Conservation (phyloP, 2,888 invertebrate genomes). For the Agrilus mali region DNA sequence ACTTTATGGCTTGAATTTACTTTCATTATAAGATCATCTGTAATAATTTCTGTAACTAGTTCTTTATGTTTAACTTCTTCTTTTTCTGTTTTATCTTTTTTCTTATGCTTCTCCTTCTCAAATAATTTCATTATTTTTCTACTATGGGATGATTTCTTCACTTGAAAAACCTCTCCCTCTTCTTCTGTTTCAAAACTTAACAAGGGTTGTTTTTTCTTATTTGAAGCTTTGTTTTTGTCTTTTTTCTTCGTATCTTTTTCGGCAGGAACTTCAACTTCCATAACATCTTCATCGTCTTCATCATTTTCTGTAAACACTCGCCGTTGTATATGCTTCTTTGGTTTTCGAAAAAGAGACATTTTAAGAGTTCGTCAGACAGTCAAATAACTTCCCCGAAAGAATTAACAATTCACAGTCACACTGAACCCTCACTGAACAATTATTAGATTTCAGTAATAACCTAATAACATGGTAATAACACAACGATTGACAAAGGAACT, state of each 20-base stretch:
- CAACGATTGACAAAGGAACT: too few species aligned
- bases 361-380: slow-evolving; percentile 10
- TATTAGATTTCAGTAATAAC: too few species aligned
- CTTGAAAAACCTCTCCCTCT: slow-evolving; percentile 81
- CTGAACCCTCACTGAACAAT: too few species aligned
- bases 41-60: slow-evolving; percentile 54
- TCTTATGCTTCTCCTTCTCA: slow-evolving; percentile 61
- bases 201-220: slow-evolving; percentile 41
- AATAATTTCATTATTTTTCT: slow-evolving; percentile 75
- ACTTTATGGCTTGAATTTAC: slow-evolving; percentile 29
- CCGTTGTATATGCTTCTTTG: slow-evolving; percentile 69
- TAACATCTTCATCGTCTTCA: slow-evolving; percentile 51
- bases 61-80: slow-evolving; percentile 29
- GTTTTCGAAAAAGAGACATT: slow-evolving; percentile 82
- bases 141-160: slow-evolving; percentile 90
- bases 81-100: slow-evolving; percentile 36
- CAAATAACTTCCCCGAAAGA: not conserved
- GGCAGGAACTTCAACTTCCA: slow-evolving; percentile 27
- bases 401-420: too few species aligned
- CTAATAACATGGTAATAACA: too few species aligned
- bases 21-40: slow-evolving; percentile 54
- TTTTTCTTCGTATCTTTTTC: slow-evolving; percentile 20
- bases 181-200: slow-evolving; percentile 76
- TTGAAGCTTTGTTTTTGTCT: slow-evolving; percentile 30
- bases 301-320: slow-evolving; percentile 57